These are phyloP conservation scores for Meiosimyza platycephala DNA, from an alignment of 2,888 invertebrate species.

Conservation along the genomic window DNA sequence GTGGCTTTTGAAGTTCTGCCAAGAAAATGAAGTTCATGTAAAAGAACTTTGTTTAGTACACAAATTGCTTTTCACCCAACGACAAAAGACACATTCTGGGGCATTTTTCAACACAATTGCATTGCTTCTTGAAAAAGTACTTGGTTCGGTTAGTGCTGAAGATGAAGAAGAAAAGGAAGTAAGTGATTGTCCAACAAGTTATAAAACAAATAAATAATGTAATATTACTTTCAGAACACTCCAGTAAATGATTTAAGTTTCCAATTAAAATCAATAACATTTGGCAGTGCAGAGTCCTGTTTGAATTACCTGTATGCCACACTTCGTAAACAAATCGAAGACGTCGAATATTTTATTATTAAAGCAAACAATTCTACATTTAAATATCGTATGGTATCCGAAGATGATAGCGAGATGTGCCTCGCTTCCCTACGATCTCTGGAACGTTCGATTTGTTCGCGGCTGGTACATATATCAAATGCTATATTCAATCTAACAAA, in stretches of 20 bases:
- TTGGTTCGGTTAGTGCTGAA: conserved; percentile 54
- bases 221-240: conserved; percentile 11
- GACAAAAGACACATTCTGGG: conserved; percentile 63
- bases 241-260: conserved; percentile 41
- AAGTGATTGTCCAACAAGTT: neutral
- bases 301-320: conserved; percentile 56
- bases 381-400: conserved; percentile 67
- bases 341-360: conserved; percentile 63
- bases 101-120: conserved; percentile 62
- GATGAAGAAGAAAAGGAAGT: conserved; percentile 45
- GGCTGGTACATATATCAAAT: conserved; percentile 70
- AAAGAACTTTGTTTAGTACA: conserved; percentile 59
- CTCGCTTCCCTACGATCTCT: conserved; percentile 68
- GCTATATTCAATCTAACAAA: conserved; percentile 70
- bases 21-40: conserved; percentile 53
- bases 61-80: conserved; percentile 61
- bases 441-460: conserved; percentile 72
- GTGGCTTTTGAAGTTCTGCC: conserved; percentile 64
- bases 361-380: conserved; percentile 68
- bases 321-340: conserved; percentile 61
- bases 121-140: conserved; percentile 55
- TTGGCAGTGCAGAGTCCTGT: conserved; percentile 55
- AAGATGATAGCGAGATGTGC: conserved; percentile 67
- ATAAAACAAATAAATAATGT: neutral
- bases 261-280: conserved; percentile 58